Evolutionary conservation across 2,888 invertebrate genomes (phyloP).

Genomic region (Antheraea yamamai): DNA sequence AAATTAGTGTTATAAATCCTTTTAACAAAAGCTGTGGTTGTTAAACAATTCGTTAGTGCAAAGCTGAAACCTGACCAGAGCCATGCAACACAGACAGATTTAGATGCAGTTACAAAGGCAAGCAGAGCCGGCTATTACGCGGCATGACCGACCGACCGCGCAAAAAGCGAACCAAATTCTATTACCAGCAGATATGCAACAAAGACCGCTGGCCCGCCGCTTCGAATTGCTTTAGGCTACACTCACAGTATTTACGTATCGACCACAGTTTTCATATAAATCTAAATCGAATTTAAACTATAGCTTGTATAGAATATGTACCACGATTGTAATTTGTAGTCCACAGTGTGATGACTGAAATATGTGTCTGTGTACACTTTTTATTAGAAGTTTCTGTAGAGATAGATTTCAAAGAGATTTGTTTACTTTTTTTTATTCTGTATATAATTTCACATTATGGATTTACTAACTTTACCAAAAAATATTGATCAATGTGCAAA

Average conservation of each 20-base stretch:
- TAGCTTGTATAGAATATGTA: slow-evolving; percentile 4
- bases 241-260: slow-evolving; percentile 74
- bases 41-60: neutral
- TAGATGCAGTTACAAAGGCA: slow-evolving; percentile 78
- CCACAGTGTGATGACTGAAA: neutral
- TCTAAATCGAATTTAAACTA: slow-evolving; percentile 58
- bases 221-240: slow-evolving; percentile 80
- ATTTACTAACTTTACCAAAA: neutral
- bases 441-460: neutral
- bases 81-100: slow-evolving; percentile 65
- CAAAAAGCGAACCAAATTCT: slow-evolving; percentile 82
- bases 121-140: slow-evolving; percentile 72
- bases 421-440: neutral
- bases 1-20: neutral
- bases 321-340: neutral
- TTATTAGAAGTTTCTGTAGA: neutral
- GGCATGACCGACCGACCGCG: slow-evolving; percentile 64
- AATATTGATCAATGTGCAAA: too few relatives aligned
- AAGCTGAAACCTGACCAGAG: slow-evolving; percentile 43
- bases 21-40: neutral
- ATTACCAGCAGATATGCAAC: slow-evolving; percentile 80
- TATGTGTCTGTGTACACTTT: neutral
- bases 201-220: slow-evolving; percentile 75
- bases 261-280: slow-evolving; percentile 61
- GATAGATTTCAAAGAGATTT: too few relatives aligned